Base-by-base conservation (phyloP, 2,888 invertebrate species). In the Byasa hedistus region DNA sequence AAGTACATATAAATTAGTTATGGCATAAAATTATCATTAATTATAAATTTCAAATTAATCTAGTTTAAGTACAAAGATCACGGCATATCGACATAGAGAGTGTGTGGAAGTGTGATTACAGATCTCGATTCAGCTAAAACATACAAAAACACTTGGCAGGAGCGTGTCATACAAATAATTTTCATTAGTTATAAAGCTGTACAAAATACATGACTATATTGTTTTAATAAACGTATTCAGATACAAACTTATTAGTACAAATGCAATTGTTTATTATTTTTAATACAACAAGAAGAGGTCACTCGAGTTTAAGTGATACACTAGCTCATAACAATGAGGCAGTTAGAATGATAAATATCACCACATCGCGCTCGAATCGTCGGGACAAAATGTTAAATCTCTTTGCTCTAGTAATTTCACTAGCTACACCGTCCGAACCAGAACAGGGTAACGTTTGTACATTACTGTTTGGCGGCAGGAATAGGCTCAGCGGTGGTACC, bases 1-100 rank as follows among this genome's bases (percentile, higher is more conserved):
- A 84, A 80, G 72, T 82, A 83, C 76, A 76, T 82, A 86, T 88
- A 89, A 88, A 89, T 90, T 89, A 89, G 86, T 88, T 90, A 90
- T 90, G 90, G 90, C 90, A 89, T 90, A 86, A 66, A 87, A 86
- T 84, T 83, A 85, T 79, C 4, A 82, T 82, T 77, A 76, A 70
- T 72, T 73, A 72, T 78, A 82, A 86, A 87, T 85, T 82, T 85
- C 82, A 78, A 81, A 80, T 79, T 78, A 85, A 79, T 76, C 83
- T 86, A 87, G 79, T 83, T 86, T 89, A 89, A 89, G 87, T 88
- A 88, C 87, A 86, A 81, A 80, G 79, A 84, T 86, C 84, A 84
- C 81, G 78, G 75, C 73, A 71, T 80, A 76, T 71, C 71, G 65
- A 71, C 57, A 65, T 69, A 72, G 70, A 70, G 70, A 70, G 65